Evolutionary conservation across 1,140 invertebrate species (phyloP).

Genomic region (Fragariocoptes setiger): DNA sequence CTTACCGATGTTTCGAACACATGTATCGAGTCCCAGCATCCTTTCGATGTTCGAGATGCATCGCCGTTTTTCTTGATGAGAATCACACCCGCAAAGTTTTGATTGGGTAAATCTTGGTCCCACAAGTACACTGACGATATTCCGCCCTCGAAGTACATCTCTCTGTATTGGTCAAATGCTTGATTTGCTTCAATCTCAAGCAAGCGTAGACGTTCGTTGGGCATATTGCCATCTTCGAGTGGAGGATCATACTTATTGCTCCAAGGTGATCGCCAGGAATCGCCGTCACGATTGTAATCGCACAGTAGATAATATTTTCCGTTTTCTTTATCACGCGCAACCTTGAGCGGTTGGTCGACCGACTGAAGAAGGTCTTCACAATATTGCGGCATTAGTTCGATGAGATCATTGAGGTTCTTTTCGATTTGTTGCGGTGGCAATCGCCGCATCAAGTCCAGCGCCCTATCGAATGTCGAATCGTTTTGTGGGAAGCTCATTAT

Average conservation of each 20-base stretch:
- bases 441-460: conserved; percentile 86
- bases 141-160: conserved; percentile 96
- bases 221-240: conserved; percentile 88
- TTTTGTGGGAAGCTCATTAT: too few relatives aligned
- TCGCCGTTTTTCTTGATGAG: conserved; percentile 86
- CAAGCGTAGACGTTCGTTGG: conserved; percentile 72
- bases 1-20: conserved; percentile 68
- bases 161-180: conserved; percentile 92
- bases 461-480: conserved; percentile 94
- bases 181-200: conserved; percentile 90
- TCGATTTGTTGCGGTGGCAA: conserved; percentile 96
- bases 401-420: conserved; percentile 84
- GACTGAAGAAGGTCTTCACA: conserved; percentile 87
- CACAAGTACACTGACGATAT: conserved; percentile 96
- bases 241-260: conserved; percentile 93
- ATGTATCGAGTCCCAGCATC: conserved; percentile 97
- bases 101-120: conserved; percentile 50
- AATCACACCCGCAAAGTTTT: conserved; percentile 94
- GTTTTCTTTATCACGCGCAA: conserved; percentile 65
- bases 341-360: conserved; percentile 92
- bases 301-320: conserved; percentile 92
- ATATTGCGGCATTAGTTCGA: conserved; percentile 51
- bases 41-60: conserved; percentile 84
- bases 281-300: conserved; percentile 96
- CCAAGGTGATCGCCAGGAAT: conserved; percentile 87